Evolutionary conservation across 2,113 vertebrate genomes (phyloP), one percentile per base, ranked within the genome.

Genomic region (Mirounga angustirostris): DNA sequence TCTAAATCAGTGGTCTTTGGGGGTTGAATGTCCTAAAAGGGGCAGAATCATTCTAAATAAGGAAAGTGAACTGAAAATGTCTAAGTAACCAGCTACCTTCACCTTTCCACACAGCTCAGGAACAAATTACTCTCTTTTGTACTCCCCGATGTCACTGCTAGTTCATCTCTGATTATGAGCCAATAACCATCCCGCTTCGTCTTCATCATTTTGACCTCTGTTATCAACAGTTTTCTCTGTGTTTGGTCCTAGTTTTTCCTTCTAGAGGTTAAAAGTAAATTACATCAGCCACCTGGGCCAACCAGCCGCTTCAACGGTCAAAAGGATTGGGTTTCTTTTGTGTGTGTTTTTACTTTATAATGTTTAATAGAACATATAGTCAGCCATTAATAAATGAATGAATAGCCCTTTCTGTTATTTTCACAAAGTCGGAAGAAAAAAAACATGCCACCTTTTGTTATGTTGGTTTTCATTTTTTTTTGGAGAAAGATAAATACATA

Each of bases 181-280:
- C 16, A 78, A 11, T 24, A 54, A 59, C 3, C 3, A 2, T 2
- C 46, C 10, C 58, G 50, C 74, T 91, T 73, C 21, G 43, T 79
- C 9, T 43, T 81, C 28, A 24, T 71, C 24, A 4, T 54, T 84
- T 74, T 67, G 61, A 95, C 46, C 15, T 85, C 71, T 86, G 19
- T 63, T 71, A 82, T 52, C 54, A 91, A 61, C 36, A 95, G 24
- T 69, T 89, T 89, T 79, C 22, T 67, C 13, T 90, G 2, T 43
- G 71, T 58, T 63, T 30, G 93, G 16, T 91, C 56, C 24, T 90
- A 56, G 67, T 73, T 95, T 97, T 56, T 96, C 15, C 4, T 63
- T 91, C 26, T 33, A 28, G 28, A 88, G 2, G 11, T 82, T 85
- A 85, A 83, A 95, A 96, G 43, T 91, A 76, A 94, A 96, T 81